Evolutionary conservation across 1,140 invertebrate species (phyloP).

Genomic region (Solenopsis invicta): DNA sequence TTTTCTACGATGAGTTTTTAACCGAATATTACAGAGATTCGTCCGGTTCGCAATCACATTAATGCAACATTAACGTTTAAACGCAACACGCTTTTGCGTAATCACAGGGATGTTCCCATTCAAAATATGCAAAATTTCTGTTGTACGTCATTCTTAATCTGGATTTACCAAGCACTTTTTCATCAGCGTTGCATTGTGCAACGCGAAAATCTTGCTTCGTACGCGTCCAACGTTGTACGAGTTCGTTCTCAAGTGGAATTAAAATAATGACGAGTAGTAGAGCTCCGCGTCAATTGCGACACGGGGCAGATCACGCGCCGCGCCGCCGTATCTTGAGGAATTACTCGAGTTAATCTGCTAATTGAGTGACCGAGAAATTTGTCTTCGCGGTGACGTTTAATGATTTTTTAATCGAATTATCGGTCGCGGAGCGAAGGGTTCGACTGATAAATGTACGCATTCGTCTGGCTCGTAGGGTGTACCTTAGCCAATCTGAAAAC

Average conservation of each 20-base stretch:
- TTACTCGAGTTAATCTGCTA: constrained; percentile 10
- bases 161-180: constrained; percentile 8
- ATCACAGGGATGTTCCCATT: constrained; percentile 13
- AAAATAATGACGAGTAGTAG: background rate
- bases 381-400: constrained; percentile 37
- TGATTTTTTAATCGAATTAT: constrained; percentile 76
- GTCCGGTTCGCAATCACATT: constrained; percentile 12
- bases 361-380: constrained; percentile 21
- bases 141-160: constrained; percentile 10
- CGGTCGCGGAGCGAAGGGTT: constrained; percentile 27
- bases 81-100: background rate
- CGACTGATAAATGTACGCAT: constrained; percentile 71
- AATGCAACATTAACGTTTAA: constrained; percentile 24
- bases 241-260: background rate
- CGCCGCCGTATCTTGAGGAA: background rate
- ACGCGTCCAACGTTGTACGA: background rate
- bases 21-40: constrained; percentile 23
- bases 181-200: background rate
- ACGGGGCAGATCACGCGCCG: background rate
- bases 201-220: background rate
- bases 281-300: background rate
- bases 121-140: constrained; percentile 4
- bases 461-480: constrained; percentile 66
- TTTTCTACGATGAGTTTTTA: constrained; percentile 4
- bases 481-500: constrained; percentile 69